Evolutionary conservation across 2,113 vertebrate genomes (phyloP), one percentile per base, ranked within the genome.

Genomic region (Apteryx owenii): DNA sequence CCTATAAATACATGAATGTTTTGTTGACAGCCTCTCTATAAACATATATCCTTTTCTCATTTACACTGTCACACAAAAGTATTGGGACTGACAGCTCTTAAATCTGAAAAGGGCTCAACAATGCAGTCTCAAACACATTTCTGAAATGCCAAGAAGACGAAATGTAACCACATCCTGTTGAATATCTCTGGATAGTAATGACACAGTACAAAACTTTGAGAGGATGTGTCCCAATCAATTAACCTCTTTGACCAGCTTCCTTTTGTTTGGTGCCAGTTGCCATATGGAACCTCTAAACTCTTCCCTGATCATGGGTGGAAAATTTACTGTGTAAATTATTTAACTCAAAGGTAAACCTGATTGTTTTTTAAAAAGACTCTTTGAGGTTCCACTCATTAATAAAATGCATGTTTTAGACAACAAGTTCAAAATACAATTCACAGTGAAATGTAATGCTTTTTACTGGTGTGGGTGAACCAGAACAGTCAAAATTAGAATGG

Each of bases 251-350:
- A 78, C 94, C 93, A 98, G 93, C 97, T 98, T 97, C 97, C 95
- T 96, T 97, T 97, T 94, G 97, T 97, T 98, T 98, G 98, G 98
- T 98, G 98, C 98, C 98, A 98, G 97, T 96, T 93, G 79, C 97
- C 98, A 99, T 98, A 98, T 99, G 99, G 98, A 99, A 99, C 96
- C 98, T 98, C 97, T 99, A 99, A 99, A 99, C 97, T 88, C 89
- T 97, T 98, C 96, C 96, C 96, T 98, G 96, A 96, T 48, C 62
- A 81, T 61, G 50, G 60, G 89, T 95, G 70, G 40, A 54, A 75
- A 66, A 91, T 93, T 96, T 90, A 44, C 58, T 93, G 46, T 73
- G n/a, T 85, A 21, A 10, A 10, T 79, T 62, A 95, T 92, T 97
- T 95, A 93, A 94, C 85, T 91, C n/a, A 60, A 93, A 68, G 64